Base-by-base conservation (phyloP, 2,797 vertebrate species). In the Protonibea diacanthus region DNA sequence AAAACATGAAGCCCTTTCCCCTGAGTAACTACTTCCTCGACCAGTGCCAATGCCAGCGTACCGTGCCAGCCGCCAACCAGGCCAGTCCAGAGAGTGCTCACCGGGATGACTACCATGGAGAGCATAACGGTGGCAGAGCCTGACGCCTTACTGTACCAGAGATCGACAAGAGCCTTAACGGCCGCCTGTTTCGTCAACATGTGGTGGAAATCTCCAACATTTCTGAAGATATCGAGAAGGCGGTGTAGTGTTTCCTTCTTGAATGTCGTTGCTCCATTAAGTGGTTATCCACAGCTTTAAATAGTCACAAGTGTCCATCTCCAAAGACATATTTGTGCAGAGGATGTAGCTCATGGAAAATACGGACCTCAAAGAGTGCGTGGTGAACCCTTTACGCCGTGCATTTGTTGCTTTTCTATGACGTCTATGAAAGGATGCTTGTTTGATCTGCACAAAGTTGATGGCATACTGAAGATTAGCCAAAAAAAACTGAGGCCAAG, bases 91-190 rank as follows among this genome's bases (percentile, higher is more conserved):
- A 82, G 79, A 73, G 86, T 63, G 67, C 80, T 86, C 76, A 83
- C 75, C 78, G 79, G 85, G 90, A 91, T 79, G 78, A 89, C 91
- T 62, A 78, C 87, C 86, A 81, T 80, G 87, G 88, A 87, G 88
- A 84, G 78, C 57, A 48, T 63, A 84, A 88, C 83, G 27, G 27
- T 72, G 75, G 85, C 76, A 71, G 56, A 21, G 59, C 75, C 72
- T 27, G 73, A 29, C 45, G 52, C 81, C 75, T 77, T 74, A 56
- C 68, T 27, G 40, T 8, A 52, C 40, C 66, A 29, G 58, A 62
- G 55, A 51, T 52, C 21, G 0, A 56, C 29, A 20, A 38, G n/a
- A 42, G 64, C 63, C 58, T 76, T 23, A 59, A 65, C 10, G 20
- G 27, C 44, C 11, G 58, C 45, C 38, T 55, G 40, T 27, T 58